phyloP scores from a whole-genome alignment of 2,888 invertebrate genomes.

The Cyclophora punctaria region DNA sequence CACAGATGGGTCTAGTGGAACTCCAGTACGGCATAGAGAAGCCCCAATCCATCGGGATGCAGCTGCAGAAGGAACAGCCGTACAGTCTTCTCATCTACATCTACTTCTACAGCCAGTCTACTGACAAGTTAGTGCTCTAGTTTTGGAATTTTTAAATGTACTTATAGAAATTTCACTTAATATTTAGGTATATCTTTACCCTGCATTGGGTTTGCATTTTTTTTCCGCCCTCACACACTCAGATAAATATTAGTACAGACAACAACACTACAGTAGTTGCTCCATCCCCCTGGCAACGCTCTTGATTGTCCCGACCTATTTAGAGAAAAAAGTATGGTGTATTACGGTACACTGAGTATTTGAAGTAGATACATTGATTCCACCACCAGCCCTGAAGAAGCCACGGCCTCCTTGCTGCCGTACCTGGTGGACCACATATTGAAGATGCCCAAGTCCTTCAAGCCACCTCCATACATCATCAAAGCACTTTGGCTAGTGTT shows the following conservation, averaged over 20 bases:
- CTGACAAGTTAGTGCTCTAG: constrained; percentile 45
- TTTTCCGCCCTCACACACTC: too few species aligned
- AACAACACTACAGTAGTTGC: too few species aligned
- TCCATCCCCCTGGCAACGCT: too few species aligned
- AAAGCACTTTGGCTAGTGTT: constrained; percentile 67
- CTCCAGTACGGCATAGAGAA: constrained; percentile 53
- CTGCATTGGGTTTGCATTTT: neutral
- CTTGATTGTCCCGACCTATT: too few species aligned
- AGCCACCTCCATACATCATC: constrained; percentile 54
- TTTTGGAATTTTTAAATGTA: too few species aligned
- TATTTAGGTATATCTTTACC: neutral
- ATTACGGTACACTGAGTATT: too few species aligned
- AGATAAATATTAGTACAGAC: too few species aligned
- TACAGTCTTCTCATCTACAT: constrained; percentile 60
- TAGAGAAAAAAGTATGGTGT: too few species aligned
- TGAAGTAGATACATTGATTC: neutral
- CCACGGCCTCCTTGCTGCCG: constrained; percentile 48
- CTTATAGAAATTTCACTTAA: too few species aligned
- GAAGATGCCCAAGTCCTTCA: constrained; percentile 35
- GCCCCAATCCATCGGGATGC: constrained; percentile 44
- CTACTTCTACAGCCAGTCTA: constrained; percentile 64
- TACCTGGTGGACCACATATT: constrained; percentile 53
- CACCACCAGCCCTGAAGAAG: constrained; percentile 52
- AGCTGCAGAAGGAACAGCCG: constrained; percentile 50
- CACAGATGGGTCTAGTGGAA: constrained; percentile 57